Conservation (phyloP, 2,113 vertebrate species). For the Xenopus laevis region DNA sequence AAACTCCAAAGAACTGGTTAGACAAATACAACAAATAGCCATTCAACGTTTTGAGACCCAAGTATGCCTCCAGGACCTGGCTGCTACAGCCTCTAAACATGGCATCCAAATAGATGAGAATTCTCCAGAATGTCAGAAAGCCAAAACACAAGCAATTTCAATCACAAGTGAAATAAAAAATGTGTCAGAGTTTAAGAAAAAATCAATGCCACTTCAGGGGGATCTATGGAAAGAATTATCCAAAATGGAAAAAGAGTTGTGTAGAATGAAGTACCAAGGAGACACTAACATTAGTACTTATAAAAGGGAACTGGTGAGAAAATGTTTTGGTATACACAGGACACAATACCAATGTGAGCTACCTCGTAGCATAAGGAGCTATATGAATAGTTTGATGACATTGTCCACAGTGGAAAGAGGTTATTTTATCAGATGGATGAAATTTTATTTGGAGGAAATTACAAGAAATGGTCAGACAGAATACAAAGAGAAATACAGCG, state of each 20-base stretch:
- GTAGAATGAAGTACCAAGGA: conserved; percentile 29
- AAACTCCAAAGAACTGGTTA: conserved; percentile 31
- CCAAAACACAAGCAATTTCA: neutral
- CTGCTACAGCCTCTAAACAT: conserved; percentile 7
- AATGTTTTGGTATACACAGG: conserved; percentile 38
- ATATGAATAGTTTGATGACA: conserved; percentile 44
- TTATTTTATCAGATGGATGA: conserved; percentile 56
- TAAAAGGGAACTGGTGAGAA: conserved; percentile 37
- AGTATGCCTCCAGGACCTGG: conserved; percentile 49
- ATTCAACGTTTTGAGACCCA: conserved; percentile 34
- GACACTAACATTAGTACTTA: neutral
- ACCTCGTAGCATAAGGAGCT: conserved; percentile 42
- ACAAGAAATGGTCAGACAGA: conserved; percentile 9
- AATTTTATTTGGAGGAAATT: conserved; percentile 46
- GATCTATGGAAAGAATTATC: conserved; percentile 43
- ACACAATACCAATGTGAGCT: conserved; percentile 47
- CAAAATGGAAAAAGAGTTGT: conserved; percentile 45
- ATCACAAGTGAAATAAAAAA: conserved; percentile 23
- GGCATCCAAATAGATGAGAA: conserved; percentile 49
- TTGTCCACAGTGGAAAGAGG: conserved; percentile 41
- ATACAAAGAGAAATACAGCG: conserved; percentile 26
- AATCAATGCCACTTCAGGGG: conserved; percentile 49
- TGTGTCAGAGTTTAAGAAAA: conserved; percentile 22
- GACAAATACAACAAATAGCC: conserved; percentile 25
- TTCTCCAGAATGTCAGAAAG: conserved; percentile 46